phyloP scores from a whole-genome alignment of 1,140 invertebrate genomes.

The Zophobas morio region DNA sequence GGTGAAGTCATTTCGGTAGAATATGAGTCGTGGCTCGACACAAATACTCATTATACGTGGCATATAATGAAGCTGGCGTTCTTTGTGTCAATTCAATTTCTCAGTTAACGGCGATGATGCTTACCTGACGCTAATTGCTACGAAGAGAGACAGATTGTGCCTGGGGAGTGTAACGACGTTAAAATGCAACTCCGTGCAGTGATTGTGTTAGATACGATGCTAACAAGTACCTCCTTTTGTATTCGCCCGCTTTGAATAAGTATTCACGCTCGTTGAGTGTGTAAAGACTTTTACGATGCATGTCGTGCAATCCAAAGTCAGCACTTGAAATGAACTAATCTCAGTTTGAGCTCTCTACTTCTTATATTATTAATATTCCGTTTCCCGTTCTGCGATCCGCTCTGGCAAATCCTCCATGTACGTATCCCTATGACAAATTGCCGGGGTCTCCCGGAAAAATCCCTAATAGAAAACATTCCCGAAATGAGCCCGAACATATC shows the following conservation, averaged over 20 bases:
- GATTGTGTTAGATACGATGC: too few species aligned
- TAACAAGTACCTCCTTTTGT: too few species aligned
- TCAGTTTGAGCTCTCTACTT: too few species aligned
- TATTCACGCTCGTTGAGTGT: too few species aligned
- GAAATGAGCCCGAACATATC: slow-evolving; percentile 44
- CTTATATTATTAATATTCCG: not conserved
- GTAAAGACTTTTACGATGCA: too few species aligned
- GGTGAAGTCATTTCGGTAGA: slow-evolving; percentile 16
- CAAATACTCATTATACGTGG: slow-evolving; percentile 28
- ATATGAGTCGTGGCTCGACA: slow-evolving; percentile 1
- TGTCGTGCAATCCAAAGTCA: too few species aligned
- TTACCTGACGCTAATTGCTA: slow-evolving; percentile 5
- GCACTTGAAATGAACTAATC: too few species aligned
- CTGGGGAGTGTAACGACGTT: too few species aligned
- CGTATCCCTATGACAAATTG: slow-evolving; percentile 21
- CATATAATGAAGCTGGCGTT: slow-evolving; percentile 15
- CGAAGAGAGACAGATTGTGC: too few species aligned
- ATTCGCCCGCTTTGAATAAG: too few species aligned
- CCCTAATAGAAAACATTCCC: slow-evolving; percentile 40
- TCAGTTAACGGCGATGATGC: not conserved
- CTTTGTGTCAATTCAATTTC: slow-evolving; percentile 16
- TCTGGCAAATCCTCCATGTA: not conserved
- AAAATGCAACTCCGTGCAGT: too few species aligned
- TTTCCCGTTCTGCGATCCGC: not conserved
- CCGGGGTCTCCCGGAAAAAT: slow-evolving; percentile 22